Evolutionary conservation across 1,140 invertebrate species (phyloP).

Genomic region (Drosophila obscura): DNA sequence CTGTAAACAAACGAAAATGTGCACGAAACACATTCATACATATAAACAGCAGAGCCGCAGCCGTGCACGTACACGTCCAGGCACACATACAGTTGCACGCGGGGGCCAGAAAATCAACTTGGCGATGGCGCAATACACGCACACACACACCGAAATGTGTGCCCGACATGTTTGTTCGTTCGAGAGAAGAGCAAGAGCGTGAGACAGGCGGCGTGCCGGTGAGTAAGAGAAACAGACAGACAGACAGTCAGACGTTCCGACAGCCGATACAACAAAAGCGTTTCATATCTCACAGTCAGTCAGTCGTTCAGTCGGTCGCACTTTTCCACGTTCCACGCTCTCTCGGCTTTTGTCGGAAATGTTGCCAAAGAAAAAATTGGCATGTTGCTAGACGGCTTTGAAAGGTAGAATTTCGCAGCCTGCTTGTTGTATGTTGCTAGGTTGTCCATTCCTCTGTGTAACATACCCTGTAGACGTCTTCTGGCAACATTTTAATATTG

Average conservation of each 20-base stretch:
- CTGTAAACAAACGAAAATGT: constrained; percentile 67
- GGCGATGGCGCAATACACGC: constrained; percentile 45
- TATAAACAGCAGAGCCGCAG: neutral
- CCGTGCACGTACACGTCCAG: constrained; percentile 13
- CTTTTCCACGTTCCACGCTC: constrained; percentile 19
- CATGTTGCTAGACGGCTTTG: too few relatives aligned
- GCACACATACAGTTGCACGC: constrained; percentile 12
- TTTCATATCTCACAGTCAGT: constrained; percentile 20
- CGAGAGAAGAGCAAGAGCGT: too few relatives aligned
- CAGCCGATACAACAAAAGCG: constrained; percentile 11
- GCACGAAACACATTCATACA: constrained; percentile 19
- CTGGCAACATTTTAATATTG: too few relatives aligned
- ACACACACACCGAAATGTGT: constrained; percentile 13
- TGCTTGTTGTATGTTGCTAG: too few relatives aligned
- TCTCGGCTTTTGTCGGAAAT: constrained; percentile 1
- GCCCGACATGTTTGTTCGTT: constrained; percentile 50
- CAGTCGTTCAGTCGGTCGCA: constrained; percentile 1
- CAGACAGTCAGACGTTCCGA: neutral
- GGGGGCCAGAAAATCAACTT: constrained; percentile 23
- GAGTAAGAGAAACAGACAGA: constrained; percentile 23
- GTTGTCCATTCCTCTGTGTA: too few relatives aligned
- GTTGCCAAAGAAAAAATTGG: too few relatives aligned
- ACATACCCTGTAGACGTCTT: too few relatives aligned
- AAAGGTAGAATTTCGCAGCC: too few relatives aligned
- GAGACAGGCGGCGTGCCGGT: constrained; percentile 38